Evolutionary conservation across 2,113 vertebrate genomes (phyloP), one percentile per base, ranked within the genome.

Genomic region (Clarias magur): DNA sequence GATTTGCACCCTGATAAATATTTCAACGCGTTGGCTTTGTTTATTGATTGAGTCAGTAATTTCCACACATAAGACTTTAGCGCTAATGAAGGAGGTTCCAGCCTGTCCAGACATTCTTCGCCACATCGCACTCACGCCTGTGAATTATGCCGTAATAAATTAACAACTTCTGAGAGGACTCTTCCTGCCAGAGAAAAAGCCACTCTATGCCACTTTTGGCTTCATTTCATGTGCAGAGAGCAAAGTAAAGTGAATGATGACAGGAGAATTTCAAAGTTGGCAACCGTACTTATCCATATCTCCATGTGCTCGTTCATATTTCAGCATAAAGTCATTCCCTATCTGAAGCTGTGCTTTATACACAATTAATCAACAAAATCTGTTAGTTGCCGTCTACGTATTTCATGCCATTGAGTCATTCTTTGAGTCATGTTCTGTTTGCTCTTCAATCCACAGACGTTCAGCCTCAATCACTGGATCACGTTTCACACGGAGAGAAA

Each of bases 31-130:
- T 95, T 94, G 94, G 94, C 94, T 95, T 95, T 94, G 94, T 93
- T 95, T 95, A 96, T 96, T 95, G 95, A 96, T 96, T 95, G 93
- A 93, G 91, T 92, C 93, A 94, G 94, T 95, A 94, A 95, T 95
- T 95, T 96, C 95, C 95, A 94, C 93, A 95, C 94, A 95, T 92
- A 94, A 95, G 93, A 93, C 91, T 91, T 88, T 86, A 89, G 91
- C 94, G 92, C 94, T 95, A 96, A 96, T 95, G 94, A 95, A 94
- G 93, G 91, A 93, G 95, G 95, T 95, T 96, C 95, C 95, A 95
- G 93, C 91, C 91, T 93, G 95, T 96, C 95, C 94, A 95, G 95
- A 94, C 94, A 92, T 88, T 92, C 93, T 93, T 94, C 94, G 93
- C 94, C 93, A 94, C 93, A 94, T 94, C 95, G 93, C 94, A 91